Base-by-base conservation (phyloP, 2,113 vertebrate species). In the Buteo buteo region DNA sequence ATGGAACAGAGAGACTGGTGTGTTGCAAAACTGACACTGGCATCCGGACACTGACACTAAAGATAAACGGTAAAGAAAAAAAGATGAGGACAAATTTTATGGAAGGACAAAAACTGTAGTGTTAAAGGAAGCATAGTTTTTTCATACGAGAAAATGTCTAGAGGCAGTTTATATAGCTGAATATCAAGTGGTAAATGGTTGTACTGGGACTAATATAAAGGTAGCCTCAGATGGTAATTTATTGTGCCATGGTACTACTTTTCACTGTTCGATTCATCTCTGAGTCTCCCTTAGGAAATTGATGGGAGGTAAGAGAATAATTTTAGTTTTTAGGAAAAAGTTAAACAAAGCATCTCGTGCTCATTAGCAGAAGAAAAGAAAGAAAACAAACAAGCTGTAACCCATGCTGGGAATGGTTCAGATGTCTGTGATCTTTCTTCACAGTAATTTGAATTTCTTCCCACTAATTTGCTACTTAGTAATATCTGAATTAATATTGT, bases 101-200 rank as follows among this genome's bases (percentile, higher is more conserved):
- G 34, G 50, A 66, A 50, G 58, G 36, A 55, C 10, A 73, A 82
- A 90, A 83, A 2, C 19, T 44, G 14, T 67, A 44, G 19, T 38
- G 17, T 92, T 87, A 89, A 93, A 88, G 29, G n/a, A 91, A 84
- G 28, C 2, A 0, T 45, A 49, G 40, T 93, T 94, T 95, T 95
- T 93, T 58, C 16, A 6, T 50, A 52, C 3, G 5, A 80, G 59
- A 83, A 62, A 79, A 59, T 8, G 11, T 42, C 78, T 90, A 82
- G 57, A 88, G 71, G 34, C 61, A 90, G 31, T 88, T 97, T 92
- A 47, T n/a, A 9, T 59, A 90, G 83, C 73, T 91, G 81, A 73
- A 93, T 96, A 83, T 83, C 52, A 81, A 88, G 52, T 86, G 57
- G 49, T 34, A 78, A 91, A 91, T 62, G 28, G 25, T 90, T 93